These are phyloP conservation scores for Brachionus rubens DNA, from an alignment of 1,140 invertebrate species.

Conservation along the genomic window DNA sequence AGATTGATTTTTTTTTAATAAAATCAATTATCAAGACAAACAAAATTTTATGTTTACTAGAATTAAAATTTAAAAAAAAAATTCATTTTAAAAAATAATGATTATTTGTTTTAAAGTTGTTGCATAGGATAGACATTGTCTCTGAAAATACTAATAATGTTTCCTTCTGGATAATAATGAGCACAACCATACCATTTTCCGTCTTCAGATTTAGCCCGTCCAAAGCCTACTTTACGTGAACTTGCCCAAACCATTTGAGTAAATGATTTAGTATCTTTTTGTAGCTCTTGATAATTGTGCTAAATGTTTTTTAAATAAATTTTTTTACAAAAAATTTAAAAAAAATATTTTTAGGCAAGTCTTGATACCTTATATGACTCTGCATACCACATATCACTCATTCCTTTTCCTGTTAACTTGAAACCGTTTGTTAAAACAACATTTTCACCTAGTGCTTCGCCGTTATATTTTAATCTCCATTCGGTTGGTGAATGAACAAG, in stretches of 20 bases:
- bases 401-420: conserved; percentile 30
- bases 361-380: conserved; percentile 20
- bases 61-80: too few relatives aligned
- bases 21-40: too few relatives aligned
- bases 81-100: too few relatives aligned
- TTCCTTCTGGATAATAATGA: conserved; percentile 75
- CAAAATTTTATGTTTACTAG: too few relatives aligned
- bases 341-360: background rate
- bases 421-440: conserved; percentile 42
- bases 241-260: conserved; percentile 84
- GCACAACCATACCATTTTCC: conserved; percentile 70
- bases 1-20: too few relatives aligned
- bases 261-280: conserved; percentile 69
- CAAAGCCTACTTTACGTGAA: conserved; percentile 74
- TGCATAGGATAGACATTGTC: conserved; percentile 71
- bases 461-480: conserved; percentile 9
- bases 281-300: conserved; percentile 43
- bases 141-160: conserved; percentile 72
- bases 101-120: conserved; percentile 33
- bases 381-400: conserved; percentile 44
- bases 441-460: conserved; percentile 42
- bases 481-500: conserved; percentile 66
- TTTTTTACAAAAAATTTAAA: background rate
- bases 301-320: background rate
- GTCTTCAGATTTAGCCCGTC: conserved; percentile 71